These are phyloP conservation scores for Euphonia xanthogaster DNA, from an alignment of 2,797 vertebrate genomes.

Conservation along the genomic window DNA sequence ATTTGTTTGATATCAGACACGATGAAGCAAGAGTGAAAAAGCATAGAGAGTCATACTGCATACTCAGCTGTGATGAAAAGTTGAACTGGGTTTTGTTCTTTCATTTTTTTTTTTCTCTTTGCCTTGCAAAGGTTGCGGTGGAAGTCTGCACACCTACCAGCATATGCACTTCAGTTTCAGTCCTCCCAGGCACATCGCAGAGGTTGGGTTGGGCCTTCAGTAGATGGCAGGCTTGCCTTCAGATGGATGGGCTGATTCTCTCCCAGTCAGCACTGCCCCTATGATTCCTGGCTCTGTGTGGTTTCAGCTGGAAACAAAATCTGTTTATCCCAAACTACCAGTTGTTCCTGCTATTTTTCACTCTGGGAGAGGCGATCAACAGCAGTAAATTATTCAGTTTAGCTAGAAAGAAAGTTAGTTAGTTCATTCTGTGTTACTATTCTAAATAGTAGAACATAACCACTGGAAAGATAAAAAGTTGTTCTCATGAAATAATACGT, in stretches of 20 bases:
- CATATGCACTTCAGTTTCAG: neutral
- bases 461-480: neutral
- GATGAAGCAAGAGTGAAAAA: neutral
- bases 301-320: constrained; percentile 8
- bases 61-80: neutral
- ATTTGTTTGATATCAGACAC: neutral
- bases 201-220: neutral
- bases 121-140: neutral
- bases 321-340: neutral
- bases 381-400: neutral
- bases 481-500: neutral
- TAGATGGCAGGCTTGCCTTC: constrained; percentile 8
- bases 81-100: neutral
- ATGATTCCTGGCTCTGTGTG: neutral
- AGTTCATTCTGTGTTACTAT: neutral
- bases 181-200: neutral
- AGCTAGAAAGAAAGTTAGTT: neutral
- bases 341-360: neutral
- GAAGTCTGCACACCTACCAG: neutral
- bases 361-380: neutral
- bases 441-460: neutral
- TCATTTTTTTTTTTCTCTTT: neutral
- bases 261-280: neutral
- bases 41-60: neutral
- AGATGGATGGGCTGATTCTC: neutral